Percentiles rank a stretch among this genome's conserved stretches.
phyloP scores from a whole-genome alignment of 2,888 invertebrate species.

The Cataglyphis cursor region DNA sequence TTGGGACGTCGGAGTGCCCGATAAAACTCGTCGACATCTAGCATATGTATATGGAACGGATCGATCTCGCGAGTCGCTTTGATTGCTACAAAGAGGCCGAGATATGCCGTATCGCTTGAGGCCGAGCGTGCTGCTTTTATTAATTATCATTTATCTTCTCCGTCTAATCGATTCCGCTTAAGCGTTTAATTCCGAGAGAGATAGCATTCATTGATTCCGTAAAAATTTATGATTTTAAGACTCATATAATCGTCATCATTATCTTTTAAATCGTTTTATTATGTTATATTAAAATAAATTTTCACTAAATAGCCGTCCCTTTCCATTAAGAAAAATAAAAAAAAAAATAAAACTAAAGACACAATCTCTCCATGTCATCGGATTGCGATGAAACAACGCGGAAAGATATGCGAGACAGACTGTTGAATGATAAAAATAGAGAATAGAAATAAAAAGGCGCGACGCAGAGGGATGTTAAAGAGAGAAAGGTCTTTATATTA shows the following conservation, averaged over 20 bases:
- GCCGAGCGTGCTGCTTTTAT: slow-evolving; percentile 20
- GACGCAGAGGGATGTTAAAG: slow-evolving; percentile 62
- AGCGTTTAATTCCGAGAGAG: background rate
- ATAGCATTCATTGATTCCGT: background rate
- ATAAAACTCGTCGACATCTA: slow-evolving; percentile 47
- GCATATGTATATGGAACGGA: slow-evolving; percentile 56
- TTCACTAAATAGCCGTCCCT: background rate
- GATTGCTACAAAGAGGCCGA: slow-evolving; percentile 37
- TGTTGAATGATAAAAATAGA: slow-evolving; percentile 30
- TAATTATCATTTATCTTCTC: slow-evolving; percentile 60
- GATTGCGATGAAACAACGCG: background rate
- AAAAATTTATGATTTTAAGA: background rate
- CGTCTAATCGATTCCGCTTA: slow-evolving; percentile 46
- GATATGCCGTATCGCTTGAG: slow-evolving; percentile 32
- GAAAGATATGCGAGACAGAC: background rate
- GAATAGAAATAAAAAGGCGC: slow-evolving; percentile 33
- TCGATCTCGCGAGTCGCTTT: slow-evolving; percentile 59
- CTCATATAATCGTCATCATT: background rate
- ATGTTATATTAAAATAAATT: background rate
- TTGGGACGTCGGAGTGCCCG: slow-evolving; percentile 38
- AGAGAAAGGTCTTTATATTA: slow-evolving; percentile 64
- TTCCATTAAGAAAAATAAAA: background rate
- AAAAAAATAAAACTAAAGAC: background rate
- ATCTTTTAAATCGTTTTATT: background rate
- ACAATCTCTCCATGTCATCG: background rate